Conservation (phyloP, 2,888 invertebrate species). For the Mongoloraphidia duomilia region DNA sequence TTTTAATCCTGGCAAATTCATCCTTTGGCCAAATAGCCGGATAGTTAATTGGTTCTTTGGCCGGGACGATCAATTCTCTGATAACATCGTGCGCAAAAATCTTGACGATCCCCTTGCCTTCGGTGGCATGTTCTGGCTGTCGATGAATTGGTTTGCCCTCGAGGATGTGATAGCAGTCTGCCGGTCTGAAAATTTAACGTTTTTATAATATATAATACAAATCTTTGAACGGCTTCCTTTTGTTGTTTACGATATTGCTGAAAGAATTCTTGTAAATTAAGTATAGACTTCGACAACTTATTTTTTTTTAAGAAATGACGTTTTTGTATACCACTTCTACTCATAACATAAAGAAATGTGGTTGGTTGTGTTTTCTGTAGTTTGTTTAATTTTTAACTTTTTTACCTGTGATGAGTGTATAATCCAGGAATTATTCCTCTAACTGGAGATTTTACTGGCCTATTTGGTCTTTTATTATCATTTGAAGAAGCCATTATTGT, state of each 20-base stretch:
- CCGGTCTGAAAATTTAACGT: slow-evolving; percentile 15
- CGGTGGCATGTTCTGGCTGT: slow-evolving; percentile 19
- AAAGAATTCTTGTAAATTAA: too few relatives aligned
- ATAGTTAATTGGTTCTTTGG: slow-evolving; percentile 33
- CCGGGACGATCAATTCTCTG: slow-evolving; percentile 36
- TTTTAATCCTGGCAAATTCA: slow-evolving; percentile 44
- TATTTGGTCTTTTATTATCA: background rate
- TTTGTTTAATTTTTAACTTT: too few relatives aligned
- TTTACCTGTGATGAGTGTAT: slow-evolving; percentile 3
- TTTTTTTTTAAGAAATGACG: too few relatives aligned
- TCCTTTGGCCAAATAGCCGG: slow-evolving; percentile 42
- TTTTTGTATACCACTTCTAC: too few relatives aligned
- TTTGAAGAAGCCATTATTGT: background rate
- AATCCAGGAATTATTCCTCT: background rate
- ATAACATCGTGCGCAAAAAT: slow-evolving; percentile 31
- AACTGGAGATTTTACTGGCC: background rate
- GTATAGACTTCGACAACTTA: too few relatives aligned
- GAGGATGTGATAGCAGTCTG: slow-evolving; percentile 24
- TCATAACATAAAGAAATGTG: too few relatives aligned
- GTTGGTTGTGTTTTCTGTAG: too few relatives aligned
- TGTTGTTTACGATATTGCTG: too few relatives aligned
- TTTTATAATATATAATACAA: background rate
- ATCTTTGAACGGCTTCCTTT: too few relatives aligned
- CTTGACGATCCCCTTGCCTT: slow-evolving; percentile 21
- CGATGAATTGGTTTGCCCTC: slow-evolving; percentile 25